Evolutionary conservation across 2,797 vertebrate genomes (phyloP).

Genomic region (Phrynocephalus forsythii): DNA sequence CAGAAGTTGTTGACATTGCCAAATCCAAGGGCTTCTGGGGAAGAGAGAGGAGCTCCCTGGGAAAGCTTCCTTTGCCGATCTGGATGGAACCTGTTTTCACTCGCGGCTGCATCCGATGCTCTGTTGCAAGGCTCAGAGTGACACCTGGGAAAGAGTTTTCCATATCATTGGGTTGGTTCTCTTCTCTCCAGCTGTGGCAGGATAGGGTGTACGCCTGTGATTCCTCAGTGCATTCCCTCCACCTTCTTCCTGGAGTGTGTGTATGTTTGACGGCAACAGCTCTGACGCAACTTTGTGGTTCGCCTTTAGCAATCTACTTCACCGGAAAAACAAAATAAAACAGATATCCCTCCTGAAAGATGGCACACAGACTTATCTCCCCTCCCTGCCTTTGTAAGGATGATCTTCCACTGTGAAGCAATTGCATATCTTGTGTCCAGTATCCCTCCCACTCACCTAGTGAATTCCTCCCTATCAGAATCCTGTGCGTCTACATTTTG

Average conservation of each 20-base stretch:
- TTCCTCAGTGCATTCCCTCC: too few relatives aligned
- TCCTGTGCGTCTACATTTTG: too few relatives aligned
- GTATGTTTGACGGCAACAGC: neutral
- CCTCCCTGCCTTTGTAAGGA: neutral
- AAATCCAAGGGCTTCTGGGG: neutral
- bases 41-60: neutral
- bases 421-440: neutral
- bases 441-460: neutral
- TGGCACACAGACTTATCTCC: too few relatives aligned
- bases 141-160: too few relatives aligned
- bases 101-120: rapidly evolving
- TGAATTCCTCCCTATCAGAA: neutral
- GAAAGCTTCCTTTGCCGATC: neutral
- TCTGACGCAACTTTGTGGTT: neutral
- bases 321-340: too few relatives aligned
- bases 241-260: neutral
- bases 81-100: neutral
- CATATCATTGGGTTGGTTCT: neutral
- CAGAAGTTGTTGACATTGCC: neutral
- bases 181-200: too few relatives aligned
- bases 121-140: neutral
- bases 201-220: neutral
- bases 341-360: too few relatives aligned
- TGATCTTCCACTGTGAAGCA: neutral
- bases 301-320: neutral